A percentile compares a stretch with the other conserved stretches of the same genome.
Conservation (phyloP, 2,888 invertebrate species). For the Lysandra bellargus region DNA sequence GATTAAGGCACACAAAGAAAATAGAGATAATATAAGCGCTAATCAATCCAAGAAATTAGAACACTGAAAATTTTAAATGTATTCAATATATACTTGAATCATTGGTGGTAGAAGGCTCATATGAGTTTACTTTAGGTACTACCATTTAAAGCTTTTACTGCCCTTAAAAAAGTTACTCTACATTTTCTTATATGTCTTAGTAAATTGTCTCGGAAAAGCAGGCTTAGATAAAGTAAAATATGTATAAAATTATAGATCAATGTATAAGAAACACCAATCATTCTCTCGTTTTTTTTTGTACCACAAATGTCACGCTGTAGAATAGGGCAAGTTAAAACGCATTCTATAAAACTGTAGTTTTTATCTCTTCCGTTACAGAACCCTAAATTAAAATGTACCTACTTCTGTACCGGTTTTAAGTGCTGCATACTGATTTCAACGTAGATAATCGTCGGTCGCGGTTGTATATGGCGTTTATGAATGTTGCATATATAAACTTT, state of each 20-base stretch:
- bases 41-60: too few species aligned
- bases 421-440: slow-evolving; percentile 19
- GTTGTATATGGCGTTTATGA: background rate
- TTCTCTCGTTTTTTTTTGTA: too few species aligned
- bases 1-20: too few species aligned
- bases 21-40: too few species aligned
- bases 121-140: background rate
- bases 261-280: too few species aligned
- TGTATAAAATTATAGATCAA: too few species aligned
- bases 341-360: background rate
- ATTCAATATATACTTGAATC: too few species aligned
- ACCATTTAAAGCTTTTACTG: background rate
- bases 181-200: background rate
- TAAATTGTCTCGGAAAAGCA: too few species aligned
- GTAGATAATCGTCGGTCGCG: slow-evolving; percentile 10
- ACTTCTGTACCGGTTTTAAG: slow-evolving; percentile 25
- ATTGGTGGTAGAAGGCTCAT: background rate
- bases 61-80: too few species aligned
- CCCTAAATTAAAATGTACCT: slow-evolving; percentile 5
- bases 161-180: background rate
- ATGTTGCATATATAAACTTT: background rate
- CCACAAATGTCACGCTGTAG: too few species aligned
- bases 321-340: too few species aligned
- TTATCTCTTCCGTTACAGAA: background rate
- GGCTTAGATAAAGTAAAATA: too few species aligned